These are phyloP conservation scores for Eulacestoma nigropectus DNA, from an alignment of 2,113 vertebrate genomes.

Conservation along the genomic window DNA sequence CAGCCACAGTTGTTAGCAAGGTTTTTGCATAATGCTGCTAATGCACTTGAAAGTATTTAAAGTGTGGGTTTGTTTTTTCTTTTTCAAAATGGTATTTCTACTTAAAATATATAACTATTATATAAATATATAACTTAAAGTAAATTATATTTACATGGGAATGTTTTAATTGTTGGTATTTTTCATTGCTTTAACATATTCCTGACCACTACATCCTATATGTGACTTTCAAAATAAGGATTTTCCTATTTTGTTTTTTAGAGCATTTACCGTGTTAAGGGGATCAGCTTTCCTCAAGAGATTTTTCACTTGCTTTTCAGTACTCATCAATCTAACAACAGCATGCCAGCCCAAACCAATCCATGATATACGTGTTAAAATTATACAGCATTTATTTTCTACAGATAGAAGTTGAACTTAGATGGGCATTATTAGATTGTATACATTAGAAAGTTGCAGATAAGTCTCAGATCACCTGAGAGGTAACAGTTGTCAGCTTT, in stretches of 20 bases:
- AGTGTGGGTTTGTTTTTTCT: not conserved
- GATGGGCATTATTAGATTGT: not conserved
- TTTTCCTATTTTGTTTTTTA: not conserved
- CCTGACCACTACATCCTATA: not conserved
- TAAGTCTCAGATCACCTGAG: not conserved
- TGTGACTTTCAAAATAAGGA: not conserved
- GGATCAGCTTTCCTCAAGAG: not conserved
- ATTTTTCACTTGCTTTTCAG: not conserved
- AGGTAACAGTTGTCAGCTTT: not conserved
- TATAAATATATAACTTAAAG: not conserved
- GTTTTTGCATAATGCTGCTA: not conserved
- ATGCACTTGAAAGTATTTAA: rapidly evolving
- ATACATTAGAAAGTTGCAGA: not conserved
- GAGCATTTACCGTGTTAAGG: not conserved
- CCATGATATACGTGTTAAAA: not conserved
- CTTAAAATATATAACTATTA: not conserved
- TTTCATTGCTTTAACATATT: not conserved
- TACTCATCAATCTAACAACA: not conserved
- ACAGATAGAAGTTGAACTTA: not conserved
- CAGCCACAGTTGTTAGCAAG: not conserved
- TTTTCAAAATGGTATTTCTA: not conserved
- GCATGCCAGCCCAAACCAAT: not conserved
- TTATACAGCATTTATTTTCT: not conserved
- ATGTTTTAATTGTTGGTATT: not conserved
- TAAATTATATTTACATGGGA: not conserved